phyloP scores from a whole-genome alignment of 1,140 invertebrate genomes.

The Pygmarrhopalites habei region DNA sequence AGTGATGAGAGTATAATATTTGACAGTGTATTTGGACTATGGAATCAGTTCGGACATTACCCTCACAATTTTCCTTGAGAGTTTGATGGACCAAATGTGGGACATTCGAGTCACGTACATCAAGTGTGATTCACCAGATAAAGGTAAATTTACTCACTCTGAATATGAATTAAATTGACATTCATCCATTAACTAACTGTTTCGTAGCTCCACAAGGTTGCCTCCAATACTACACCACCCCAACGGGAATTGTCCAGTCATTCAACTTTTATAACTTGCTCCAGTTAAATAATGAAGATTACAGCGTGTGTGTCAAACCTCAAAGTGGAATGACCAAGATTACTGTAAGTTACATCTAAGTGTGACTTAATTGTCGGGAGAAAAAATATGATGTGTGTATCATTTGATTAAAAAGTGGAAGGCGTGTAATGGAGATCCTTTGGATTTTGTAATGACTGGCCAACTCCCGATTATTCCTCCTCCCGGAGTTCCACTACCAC shows the following conservation, averaged over 20 bases:
- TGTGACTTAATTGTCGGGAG: neutral
- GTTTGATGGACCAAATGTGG: constrained; percentile 18
- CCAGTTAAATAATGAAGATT: constrained; percentile 30
- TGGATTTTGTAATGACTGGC: neutral
- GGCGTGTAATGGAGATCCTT: neutral
- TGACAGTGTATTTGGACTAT: constrained; percentile 32
- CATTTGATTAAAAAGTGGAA: neutral
- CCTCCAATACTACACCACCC: constrained; percentile 27
- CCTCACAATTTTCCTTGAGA: constrained; percentile 13
- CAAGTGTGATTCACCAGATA: constrained; percentile 26
- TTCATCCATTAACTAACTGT: neutral
- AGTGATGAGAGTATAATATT: neutral
- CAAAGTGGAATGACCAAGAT: constrained; percentile 26
- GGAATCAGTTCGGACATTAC: constrained; percentile 23
- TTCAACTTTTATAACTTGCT: constrained; percentile 19
- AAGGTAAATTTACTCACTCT: constrained; percentile 10
- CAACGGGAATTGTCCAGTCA: constrained; percentile 19
- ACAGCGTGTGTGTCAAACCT: constrained; percentile 21
- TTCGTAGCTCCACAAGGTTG: constrained; percentile 27
- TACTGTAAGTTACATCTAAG: constrained; percentile 9
- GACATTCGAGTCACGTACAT: constrained; percentile 28
- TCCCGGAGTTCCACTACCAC: neutral
- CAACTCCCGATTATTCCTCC: neutral
- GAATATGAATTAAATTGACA: constrained; percentile 6
- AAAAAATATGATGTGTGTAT: neutral